These are phyloP conservation scores for Hoplostethus mediterraneus DNA, from an alignment of 2,797 vertebrate species.

Conservation along the genomic window DNA sequence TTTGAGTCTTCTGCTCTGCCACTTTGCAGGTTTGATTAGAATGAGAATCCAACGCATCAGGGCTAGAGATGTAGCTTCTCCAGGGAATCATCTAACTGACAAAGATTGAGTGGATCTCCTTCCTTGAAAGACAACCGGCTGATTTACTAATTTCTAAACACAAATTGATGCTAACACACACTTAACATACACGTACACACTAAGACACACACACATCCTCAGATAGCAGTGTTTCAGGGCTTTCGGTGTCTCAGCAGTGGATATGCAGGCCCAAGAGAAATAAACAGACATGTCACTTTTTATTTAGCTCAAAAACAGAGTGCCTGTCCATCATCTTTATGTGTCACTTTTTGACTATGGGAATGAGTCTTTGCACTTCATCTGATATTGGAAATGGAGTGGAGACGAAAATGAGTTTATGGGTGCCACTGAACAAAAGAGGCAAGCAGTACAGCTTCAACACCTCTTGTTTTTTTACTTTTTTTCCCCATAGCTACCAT, in stretches of 20 bases:
- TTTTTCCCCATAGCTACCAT: constrained; percentile 10
- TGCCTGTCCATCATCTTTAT: constrained; percentile 81
- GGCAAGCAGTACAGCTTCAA: constrained; percentile 8
- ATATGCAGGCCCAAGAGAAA: constrained; percentile 77
- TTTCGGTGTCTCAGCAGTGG: constrained; percentile 52
- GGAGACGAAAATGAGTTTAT: constrained; percentile 37
- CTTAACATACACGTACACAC: constrained; percentile 47
- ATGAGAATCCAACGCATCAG: constrained; percentile 66
- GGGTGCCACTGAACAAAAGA: constrained; percentile 34
- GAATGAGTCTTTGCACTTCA: constrained; percentile 55
- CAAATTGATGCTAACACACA: constrained; percentile 76
- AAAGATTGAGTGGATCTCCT: constrained; percentile 79
- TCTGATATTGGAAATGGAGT: constrained; percentile 21
- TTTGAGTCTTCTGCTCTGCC: constrained; percentile 66
- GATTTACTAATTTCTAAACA: constrained; percentile 80
- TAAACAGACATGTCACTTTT: constrained; percentile 85
- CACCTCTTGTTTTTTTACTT: constrained; percentile 5
- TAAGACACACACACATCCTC: constrained; percentile 32
- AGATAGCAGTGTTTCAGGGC: constrained; percentile 54
- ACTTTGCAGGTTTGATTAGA: constrained; percentile 77
- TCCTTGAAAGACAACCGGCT: constrained; percentile 81
- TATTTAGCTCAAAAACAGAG: constrained; percentile 81
- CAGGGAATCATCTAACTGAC: constrained; percentile 75
- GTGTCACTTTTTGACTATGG: constrained; percentile 56
- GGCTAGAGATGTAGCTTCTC: constrained; percentile 57